Percentiles rank a stretch among this genome's conserved stretches.
These are phyloP conservation scores for Bubo blakistoni DNA, from an alignment of 2,113 vertebrate species.

Conservation along the genomic window DNA sequence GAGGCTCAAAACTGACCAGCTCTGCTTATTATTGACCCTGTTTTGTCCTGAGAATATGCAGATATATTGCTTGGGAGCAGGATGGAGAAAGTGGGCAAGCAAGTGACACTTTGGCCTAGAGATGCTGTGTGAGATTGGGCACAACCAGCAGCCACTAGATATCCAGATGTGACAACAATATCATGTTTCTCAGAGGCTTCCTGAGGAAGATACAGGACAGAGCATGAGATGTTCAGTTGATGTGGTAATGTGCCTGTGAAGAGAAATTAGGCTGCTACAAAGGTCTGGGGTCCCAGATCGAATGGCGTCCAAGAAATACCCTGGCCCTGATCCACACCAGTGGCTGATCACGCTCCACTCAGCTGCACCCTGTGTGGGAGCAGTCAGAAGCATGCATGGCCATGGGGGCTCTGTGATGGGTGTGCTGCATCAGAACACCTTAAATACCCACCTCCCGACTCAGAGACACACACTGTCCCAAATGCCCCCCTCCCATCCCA, in stretches of 20 bases:
- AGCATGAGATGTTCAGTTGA: fast-evolving
- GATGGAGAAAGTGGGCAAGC: neutral
- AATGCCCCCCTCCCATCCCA: neutral
- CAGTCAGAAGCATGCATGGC: fast-evolving
- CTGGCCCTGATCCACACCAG: neutral
- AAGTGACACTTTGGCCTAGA: neutral
- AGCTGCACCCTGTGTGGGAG: neutral
- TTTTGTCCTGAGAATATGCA: neutral
- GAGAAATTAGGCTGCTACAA: neutral
- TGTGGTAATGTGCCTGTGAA: neutral
- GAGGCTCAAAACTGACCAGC: neutral
- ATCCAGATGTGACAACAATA: neutral
- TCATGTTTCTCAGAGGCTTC: neutral
- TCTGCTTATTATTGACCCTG: neutral
- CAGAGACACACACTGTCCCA: fast-evolving
- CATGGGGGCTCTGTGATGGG: neutral
- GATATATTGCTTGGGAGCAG: neutral
- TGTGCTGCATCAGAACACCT: neutral
- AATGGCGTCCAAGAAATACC: neutral
- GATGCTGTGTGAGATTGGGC: fast-evolving
- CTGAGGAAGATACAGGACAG: neutral
- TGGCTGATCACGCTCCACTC: fast-evolving
- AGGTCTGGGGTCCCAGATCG: neutral
- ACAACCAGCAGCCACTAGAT: neutral
- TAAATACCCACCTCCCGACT: neutral